These are phyloP conservation scores for Cabera pusaria DNA, from an alignment of 2,888 invertebrate species.

Conservation along the genomic window DNA sequence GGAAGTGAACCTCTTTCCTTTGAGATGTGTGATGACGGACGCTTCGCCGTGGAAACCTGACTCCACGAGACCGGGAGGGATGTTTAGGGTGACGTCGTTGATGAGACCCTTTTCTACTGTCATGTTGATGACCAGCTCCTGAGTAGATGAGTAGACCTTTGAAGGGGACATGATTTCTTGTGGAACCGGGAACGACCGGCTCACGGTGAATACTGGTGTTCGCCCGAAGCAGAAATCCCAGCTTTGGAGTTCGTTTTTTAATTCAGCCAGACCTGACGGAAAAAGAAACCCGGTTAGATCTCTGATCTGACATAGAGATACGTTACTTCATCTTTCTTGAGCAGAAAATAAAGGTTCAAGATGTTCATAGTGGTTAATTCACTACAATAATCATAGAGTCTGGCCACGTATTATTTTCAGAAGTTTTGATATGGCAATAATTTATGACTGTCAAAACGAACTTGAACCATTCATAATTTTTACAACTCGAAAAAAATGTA, in stretches of 20 bases:
- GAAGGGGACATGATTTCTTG: constrained; percentile 70
- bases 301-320: no score
- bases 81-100: constrained; percentile 85
- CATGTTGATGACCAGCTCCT: constrained; percentile 85
- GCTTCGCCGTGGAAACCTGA: constrained; percentile 85
- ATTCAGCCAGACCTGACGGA: constrained; percentile 85
- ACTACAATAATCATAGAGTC: no score
- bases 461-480: no score
- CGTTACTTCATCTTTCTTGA: no score
- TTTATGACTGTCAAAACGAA: no score
- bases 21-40: constrained; percentile 85
- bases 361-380: no score
- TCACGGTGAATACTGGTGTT: constrained; percentile 92
- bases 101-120: constrained; percentile 86
- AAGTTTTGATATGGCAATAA: no score
- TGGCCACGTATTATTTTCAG: no score
- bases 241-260: constrained; percentile 86
- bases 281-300: no score
- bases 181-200: constrained; percentile 85
- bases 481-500: no score
- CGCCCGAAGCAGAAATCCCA: constrained; percentile 96
- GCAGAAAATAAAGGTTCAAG: no score
- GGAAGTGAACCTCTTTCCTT: constrained; percentile 86
- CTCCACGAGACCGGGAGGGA: constrained; percentile 84
- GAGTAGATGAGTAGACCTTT: constrained; percentile 61